Evolutionary conservation across 2,888 invertebrate genomes (phyloP).

Genomic region (Penaeus monodon): DNA sequence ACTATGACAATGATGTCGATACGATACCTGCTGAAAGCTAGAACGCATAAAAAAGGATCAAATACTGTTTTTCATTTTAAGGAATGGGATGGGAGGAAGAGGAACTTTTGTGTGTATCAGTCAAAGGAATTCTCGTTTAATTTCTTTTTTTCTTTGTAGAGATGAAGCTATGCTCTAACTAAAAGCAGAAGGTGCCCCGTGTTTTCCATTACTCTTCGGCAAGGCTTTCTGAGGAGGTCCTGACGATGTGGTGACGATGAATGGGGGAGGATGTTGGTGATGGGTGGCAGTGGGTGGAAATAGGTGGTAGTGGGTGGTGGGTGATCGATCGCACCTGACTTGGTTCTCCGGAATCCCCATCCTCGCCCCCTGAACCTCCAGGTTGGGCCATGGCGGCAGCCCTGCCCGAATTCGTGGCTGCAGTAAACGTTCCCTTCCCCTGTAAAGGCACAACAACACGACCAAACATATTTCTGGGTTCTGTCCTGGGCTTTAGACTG

Average conservation of each 20-base stretch:
- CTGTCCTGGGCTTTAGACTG: constrained; percentile 14
- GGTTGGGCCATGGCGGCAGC: constrained; percentile 57
- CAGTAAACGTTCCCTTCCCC: constrained; percentile 65
- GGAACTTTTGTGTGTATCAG: too few relatives aligned
- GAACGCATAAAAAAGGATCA: too few relatives aligned
- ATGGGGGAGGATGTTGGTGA: background rate
- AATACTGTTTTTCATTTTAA: too few relatives aligned
- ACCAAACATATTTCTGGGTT: constrained; percentile 65
- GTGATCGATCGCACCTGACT: constrained; percentile 63
- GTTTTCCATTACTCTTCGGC: background rate
- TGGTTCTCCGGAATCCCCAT: constrained; percentile 54
- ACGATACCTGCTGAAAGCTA: too few relatives aligned
- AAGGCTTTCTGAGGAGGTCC: background rate
- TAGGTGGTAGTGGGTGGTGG: background rate
- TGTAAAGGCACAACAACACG: constrained; percentile 64
- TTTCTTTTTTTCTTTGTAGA: too few relatives aligned
- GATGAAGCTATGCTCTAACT: too few relatives aligned
- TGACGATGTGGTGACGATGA: background rate
- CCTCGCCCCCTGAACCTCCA: constrained; percentile 47
- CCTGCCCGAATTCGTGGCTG: constrained; percentile 65
- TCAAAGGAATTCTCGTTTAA: too few relatives aligned
- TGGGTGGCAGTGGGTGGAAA: background rate
- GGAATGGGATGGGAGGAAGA: too few relatives aligned
- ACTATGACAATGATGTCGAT: too few relatives aligned
- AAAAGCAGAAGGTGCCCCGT: too few relatives aligned